Evolutionary conservation across 1,140 invertebrate genomes (phyloP).

Genomic region (Bombus pascuorum): DNA sequence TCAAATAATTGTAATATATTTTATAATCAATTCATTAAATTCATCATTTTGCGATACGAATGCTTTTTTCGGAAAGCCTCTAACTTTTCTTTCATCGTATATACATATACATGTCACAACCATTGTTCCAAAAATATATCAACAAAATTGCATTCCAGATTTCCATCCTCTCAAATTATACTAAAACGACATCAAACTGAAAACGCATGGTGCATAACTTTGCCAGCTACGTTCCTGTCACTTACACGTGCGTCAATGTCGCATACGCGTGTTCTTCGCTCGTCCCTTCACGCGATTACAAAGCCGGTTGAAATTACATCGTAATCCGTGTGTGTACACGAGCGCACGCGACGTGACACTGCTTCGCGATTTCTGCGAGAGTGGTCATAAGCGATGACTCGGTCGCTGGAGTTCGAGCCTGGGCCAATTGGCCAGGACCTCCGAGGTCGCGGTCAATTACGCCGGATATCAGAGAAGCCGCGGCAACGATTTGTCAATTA

Average conservation of each 20-base stretch:
- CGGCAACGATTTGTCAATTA: constrained; percentile 52
- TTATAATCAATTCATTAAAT: not conserved
- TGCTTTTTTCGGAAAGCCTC: not conserved
- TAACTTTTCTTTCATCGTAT: not conserved
- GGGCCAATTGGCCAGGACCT: constrained; percentile 50
- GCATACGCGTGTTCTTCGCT: constrained; percentile 1
- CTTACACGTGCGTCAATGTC: constrained; percentile 33
- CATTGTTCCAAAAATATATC: too few species aligned
- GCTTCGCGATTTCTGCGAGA: constrained; percentile 51
- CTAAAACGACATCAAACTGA: too few species aligned
- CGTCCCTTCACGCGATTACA: constrained; percentile 48
- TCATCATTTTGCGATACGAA: not conserved
- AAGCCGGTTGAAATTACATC: constrained; percentile 66
- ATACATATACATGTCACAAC: not conserved
- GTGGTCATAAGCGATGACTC: constrained; percentile 38
- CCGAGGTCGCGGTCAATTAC: constrained; percentile 54
- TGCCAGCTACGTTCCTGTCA: constrained; percentile 48
- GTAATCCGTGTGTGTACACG: constrained; percentile 33
- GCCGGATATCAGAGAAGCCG: constrained; percentile 28
- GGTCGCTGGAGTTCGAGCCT: not conserved
- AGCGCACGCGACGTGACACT: constrained; percentile 31
- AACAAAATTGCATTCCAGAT: not conserved
- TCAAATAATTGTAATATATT: too few species aligned
- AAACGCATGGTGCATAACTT: too few species aligned
- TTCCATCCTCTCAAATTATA: not conserved